Conservation (phyloP, 2,113 vertebrate genomes). For the Nettapus auritus region DNA sequence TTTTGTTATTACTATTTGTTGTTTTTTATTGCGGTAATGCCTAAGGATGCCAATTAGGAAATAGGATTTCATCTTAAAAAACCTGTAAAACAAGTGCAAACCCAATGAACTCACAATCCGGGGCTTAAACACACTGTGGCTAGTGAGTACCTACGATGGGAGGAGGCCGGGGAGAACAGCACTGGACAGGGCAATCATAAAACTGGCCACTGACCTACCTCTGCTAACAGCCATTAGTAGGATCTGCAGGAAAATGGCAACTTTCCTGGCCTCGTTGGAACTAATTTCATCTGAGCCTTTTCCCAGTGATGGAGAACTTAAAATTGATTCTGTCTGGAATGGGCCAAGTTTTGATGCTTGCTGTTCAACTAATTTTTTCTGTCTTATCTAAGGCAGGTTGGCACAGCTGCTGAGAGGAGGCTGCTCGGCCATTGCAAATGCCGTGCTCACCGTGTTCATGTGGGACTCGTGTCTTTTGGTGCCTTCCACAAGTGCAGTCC, state of each 20-base stretch:
- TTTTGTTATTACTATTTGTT: conserved; percentile 49
- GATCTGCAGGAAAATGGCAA: neutral
- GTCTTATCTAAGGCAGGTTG: neutral
- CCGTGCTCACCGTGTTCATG: fast-evolving
- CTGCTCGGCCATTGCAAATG: fast-evolving
- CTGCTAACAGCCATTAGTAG: neutral
- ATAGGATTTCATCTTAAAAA: neutral
- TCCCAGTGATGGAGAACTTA: neutral
- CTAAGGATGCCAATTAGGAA: conserved; percentile 15
- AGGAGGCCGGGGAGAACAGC: neutral
- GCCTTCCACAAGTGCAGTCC: neutral
- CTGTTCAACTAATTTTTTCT: neutral
- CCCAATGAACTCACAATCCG: neutral
- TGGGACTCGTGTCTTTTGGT: neutral
- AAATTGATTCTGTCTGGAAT: neutral
- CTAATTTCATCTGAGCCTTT: neutral
- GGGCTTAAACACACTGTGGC: neutral
- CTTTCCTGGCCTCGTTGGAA: neutral
- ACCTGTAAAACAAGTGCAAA: neutral
- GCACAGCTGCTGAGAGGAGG: neutral
- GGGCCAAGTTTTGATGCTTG: neutral
- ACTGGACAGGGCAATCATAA: neutral
- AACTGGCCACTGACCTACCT: neutral
- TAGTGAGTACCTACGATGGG: neutral
- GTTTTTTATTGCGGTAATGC: conserved; percentile 15